A percentile compares a stretch with the other conserved stretches of the same genome.
Evolutionary conservation across 1,140 invertebrate species (phyloP).

Genomic region (Pogonognathellus flavescens): DNA sequence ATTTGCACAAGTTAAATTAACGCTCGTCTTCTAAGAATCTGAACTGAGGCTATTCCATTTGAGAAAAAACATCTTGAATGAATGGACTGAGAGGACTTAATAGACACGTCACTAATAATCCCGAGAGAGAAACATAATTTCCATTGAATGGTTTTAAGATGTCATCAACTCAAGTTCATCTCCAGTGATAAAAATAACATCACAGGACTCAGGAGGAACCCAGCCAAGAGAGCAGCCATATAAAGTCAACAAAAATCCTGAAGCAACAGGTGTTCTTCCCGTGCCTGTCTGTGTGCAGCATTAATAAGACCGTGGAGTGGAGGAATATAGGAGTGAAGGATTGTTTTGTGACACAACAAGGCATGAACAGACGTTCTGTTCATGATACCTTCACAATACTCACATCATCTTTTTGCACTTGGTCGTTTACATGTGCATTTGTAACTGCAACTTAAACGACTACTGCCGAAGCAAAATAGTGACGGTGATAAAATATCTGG

Average conservation of each 20-base stretch:
- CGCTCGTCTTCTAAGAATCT: neutral
- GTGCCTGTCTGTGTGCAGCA: neutral
- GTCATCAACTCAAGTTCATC: constrained; percentile 48
- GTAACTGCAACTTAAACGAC: neutral
- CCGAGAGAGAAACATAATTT: constrained; percentile 14
- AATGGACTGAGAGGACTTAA: neutral
- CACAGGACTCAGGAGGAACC: constrained; percentile 6
- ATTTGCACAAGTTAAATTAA: neutral
- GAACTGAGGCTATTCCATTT: neutral
- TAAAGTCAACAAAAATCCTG: constrained; percentile 25
- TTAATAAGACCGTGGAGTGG: constrained; percentile 1
- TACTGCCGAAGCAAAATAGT: constrained; percentile 3
- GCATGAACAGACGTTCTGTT: neutral
- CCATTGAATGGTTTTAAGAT: constrained; percentile 42
- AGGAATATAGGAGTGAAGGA: neutral
- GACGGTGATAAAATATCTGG: neutral
- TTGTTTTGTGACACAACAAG: constrained; percentile 27
- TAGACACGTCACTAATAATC: neutral
- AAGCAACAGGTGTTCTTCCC: constrained; percentile 38
- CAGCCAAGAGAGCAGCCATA: neutral
- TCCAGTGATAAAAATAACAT: constrained; percentile 40
- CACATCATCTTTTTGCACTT: neutral
- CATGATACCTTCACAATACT: neutral
- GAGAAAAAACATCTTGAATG: neutral
- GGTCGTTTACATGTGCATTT: neutral